Evolutionary conservation across 1,140 invertebrate species (phyloP).

Genomic region (Diplogasteroides magnus): DNA sequence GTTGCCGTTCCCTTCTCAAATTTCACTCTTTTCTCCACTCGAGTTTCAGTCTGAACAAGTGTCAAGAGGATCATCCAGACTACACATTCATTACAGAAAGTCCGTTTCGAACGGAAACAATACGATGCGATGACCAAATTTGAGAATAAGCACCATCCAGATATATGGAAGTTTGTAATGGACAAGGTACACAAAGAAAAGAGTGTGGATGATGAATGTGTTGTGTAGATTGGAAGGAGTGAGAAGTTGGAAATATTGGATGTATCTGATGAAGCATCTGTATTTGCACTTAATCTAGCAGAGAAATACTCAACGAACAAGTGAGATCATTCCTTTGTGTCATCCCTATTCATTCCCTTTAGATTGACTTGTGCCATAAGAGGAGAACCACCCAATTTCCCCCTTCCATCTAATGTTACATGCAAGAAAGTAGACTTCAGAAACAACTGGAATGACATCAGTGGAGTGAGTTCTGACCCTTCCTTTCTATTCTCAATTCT

Average conservation of each 20-base stretch:
- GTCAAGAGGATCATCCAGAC: neutral
- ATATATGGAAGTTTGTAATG: conserved; percentile 32
- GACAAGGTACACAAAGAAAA: conserved; percentile 15
- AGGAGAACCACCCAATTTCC: conserved; percentile 16
- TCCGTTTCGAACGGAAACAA: conserved; percentile 22
- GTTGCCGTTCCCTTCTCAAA: conserved; percentile 5
- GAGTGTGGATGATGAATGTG: neutral
- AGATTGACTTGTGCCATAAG: conserved; percentile 16
- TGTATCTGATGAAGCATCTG: conserved; percentile 27
- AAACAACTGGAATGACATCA: conserved; percentile 12
- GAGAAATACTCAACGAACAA: conserved; percentile 28
- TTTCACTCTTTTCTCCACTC: conserved; percentile 14
- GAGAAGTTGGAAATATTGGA: conserved; percentile 21
- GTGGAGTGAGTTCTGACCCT: conserved; percentile 8
- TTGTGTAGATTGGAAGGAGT: conserved; percentile 12
- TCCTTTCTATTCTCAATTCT: neutral
- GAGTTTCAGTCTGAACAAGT: neutral
- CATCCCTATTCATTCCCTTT: neutral
- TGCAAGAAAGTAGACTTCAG: conserved; percentile 24
- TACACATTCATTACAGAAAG: conserved; percentile 20
- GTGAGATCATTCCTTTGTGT: neutral
- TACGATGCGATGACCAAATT: conserved; percentile 30
- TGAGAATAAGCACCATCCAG: conserved; percentile 25
- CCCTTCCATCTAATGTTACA: conserved; percentile 11
- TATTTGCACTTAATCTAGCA: conserved; percentile 24